Evolutionary conservation across 2,888 invertebrate genomes (phyloP).

Genomic region (Eulithis prunata): DNA sequence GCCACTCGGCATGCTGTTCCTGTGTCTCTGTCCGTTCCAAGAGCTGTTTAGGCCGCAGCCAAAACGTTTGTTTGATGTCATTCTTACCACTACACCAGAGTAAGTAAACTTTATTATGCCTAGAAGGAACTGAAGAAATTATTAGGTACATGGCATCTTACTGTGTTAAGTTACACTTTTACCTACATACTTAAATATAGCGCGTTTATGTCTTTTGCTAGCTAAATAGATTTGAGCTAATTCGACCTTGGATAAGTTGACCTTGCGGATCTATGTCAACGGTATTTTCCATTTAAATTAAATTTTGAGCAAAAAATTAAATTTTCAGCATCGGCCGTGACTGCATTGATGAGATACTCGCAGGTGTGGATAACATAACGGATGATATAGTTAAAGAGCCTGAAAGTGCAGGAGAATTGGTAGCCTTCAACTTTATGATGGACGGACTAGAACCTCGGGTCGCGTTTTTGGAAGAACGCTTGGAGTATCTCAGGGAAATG

Average conservation of each 20-base stretch:
- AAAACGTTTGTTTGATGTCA: constrained; percentile 86
- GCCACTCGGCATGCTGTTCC: constrained; percentile 88
- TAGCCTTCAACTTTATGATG: constrained; percentile 88
- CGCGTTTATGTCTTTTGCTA: constrained; percentile 19
- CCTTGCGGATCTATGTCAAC: no score
- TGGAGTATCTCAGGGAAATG: constrained; percentile 92
- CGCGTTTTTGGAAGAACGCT: constrained; percentile 87
- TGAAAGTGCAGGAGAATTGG: constrained; percentile 88
- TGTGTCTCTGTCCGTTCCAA: constrained; percentile 89
- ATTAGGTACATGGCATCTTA: no score
- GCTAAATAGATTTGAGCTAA: neutral
- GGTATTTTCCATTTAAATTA: no score
- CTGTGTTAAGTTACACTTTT: neutral
- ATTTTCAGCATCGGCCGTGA: constrained; percentile 85
- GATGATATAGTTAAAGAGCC: constrained; percentile 87
- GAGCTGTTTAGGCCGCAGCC: constrained; percentile 89
- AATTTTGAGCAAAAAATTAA: no score
- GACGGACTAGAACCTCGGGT: constrained; percentile 87
- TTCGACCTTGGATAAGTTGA: no score
- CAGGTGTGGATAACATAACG: constrained; percentile 86
- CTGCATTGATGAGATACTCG: constrained; percentile 84
- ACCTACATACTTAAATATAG: neutral
- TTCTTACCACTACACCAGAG: constrained; percentile 87
- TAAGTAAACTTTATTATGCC: constrained; percentile 61
- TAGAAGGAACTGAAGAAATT: no score